phyloP scores from a whole-genome alignment of 1,140 invertebrate genomes.

The Globodera ellingtonae region DNA sequence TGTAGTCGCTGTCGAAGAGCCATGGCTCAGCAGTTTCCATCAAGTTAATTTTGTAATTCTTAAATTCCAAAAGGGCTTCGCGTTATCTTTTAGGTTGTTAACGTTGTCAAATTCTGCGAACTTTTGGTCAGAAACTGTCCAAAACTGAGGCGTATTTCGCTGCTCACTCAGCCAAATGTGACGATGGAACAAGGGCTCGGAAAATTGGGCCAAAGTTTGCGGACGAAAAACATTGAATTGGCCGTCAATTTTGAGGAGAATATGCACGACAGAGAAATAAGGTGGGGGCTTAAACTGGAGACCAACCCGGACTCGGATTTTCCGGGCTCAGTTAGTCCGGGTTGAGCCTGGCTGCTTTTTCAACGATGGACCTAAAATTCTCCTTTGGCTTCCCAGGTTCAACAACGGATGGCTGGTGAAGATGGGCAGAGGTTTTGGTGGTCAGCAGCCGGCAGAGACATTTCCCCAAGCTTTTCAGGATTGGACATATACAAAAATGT shows the following conservation, averaged over 20 bases:
- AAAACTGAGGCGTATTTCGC: slow-evolving; percentile 7
- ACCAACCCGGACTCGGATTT: too few species aligned
- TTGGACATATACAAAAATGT: slow-evolving; percentile 36
- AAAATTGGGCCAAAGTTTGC: slow-evolving; percentile 24
- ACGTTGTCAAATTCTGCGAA: slow-evolving; percentile 38
- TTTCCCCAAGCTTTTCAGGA: neutral
- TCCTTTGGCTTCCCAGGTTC: neutral
- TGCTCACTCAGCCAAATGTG: slow-evolving; percentile 15
- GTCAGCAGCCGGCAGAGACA: neutral
- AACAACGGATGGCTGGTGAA: slow-evolving; percentile 37
- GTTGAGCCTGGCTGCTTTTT: too few species aligned
- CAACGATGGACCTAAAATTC: too few species aligned
- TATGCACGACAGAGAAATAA: slow-evolving; percentile 33
- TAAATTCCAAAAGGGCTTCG: too few species aligned
- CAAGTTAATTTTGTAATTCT: slow-evolving; percentile 1
- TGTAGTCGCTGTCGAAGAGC: slow-evolving; percentile 33
- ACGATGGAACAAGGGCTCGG: neutral
- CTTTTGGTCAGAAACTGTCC: slow-evolving; percentile 25
- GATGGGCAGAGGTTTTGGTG: slow-evolving; percentile 26
- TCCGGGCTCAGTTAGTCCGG: too few species aligned
- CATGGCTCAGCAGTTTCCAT: slow-evolving; percentile 31
- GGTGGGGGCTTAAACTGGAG: neutral
- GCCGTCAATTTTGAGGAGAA: slow-evolving; percentile 10
- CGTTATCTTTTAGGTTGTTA: neutral
- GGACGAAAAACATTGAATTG: slow-evolving; percentile 10